A percentile compares a stretch with the other conserved stretches of the same genome.
Evolutionary conservation across 2,888 invertebrate species (phyloP).

Genomic region (Drosophila emarginata): DNA sequence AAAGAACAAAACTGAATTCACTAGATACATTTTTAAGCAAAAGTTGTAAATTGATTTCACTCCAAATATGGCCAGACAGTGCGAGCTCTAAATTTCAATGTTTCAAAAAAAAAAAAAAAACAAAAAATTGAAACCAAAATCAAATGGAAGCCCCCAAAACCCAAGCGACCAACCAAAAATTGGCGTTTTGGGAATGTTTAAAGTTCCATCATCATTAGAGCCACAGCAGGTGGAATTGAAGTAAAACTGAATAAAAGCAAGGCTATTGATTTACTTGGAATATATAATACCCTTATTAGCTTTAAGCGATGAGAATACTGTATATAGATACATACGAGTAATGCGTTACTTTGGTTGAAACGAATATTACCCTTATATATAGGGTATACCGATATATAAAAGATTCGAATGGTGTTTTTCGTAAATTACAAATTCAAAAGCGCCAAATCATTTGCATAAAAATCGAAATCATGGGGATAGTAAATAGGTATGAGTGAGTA

Average conservation of each 20-base stretch:
- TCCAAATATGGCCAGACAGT: slow-evolving; percentile 63
- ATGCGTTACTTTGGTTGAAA: background rate
- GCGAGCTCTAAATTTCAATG: slow-evolving; percentile 60
- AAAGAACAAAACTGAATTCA: slow-evolving; percentile 52
- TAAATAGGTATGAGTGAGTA: slow-evolving; percentile 28
- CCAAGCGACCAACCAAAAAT: background rate
- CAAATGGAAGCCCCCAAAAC: slow-evolving; percentile 15
- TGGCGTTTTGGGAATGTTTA: slow-evolving; percentile 66
- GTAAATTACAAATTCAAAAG: slow-evolving; percentile 62
- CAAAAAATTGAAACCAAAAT: slow-evolving; percentile 30
- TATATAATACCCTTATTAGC: background rate
- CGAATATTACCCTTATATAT: slow-evolving; percentile 42
- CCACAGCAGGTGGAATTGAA: slow-evolving; percentile 70
- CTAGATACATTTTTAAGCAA: slow-evolving; percentile 38
- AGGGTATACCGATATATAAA: background rate
- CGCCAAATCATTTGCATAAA: slow-evolving; percentile 57
- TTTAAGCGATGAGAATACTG: no score
- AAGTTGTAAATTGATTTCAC: slow-evolving; percentile 73
- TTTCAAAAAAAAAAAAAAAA: slow-evolving; percentile 30
- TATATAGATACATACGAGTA: no score
- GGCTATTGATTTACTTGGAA: background rate
- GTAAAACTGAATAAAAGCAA: slow-evolving; percentile 5
- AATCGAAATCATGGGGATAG: background rate
- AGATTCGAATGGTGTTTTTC: slow-evolving; percentile 19
- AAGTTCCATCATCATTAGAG: slow-evolving; percentile 66